phyloP scores from a whole-genome alignment of 2,113 vertebrate genomes.

The Brienomyrus brachyistius region DNA sequence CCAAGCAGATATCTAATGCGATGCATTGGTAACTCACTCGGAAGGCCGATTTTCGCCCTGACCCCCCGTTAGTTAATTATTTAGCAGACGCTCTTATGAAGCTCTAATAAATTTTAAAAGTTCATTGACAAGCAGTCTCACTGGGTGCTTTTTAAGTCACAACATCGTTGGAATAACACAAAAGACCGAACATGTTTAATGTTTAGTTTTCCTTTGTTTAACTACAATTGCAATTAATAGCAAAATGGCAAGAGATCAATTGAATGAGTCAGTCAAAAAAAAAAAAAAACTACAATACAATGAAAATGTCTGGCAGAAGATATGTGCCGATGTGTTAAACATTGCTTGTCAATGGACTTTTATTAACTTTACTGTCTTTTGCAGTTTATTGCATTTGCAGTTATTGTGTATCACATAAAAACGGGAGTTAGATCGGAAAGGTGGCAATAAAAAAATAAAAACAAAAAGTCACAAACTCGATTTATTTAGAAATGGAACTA shows the following conservation, averaged over 20 bases:
- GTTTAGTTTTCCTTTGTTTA: neutral
- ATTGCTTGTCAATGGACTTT: neutral
- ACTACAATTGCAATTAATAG: neutral
- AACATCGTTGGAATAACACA: neutral
- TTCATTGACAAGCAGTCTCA: neutral
- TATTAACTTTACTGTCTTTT: neutral
- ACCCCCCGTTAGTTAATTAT: neutral
- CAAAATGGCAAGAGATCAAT: too few relatives aligned
- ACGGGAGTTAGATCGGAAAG: neutral
- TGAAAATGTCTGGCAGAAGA: neutral
- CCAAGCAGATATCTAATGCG: neutral
- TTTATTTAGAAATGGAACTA: neutral
- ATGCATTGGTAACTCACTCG: neutral
- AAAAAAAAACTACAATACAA: neutral
- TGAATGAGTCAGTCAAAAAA: neutral
- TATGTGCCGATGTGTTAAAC: neutral
- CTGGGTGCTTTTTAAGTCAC: neutral
- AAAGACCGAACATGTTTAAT: neutral
- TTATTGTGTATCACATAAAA: neutral
- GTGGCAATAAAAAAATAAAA: neutral
- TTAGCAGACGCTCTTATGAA: neutral
- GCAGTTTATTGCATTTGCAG: neutral
- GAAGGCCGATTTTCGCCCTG: neutral
- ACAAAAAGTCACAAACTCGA: neutral
- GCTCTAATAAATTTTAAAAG: neutral